phyloP scores from a whole-genome alignment of 2,113 vertebrate genomes.

The Hippopotamus amphibius region DNA sequence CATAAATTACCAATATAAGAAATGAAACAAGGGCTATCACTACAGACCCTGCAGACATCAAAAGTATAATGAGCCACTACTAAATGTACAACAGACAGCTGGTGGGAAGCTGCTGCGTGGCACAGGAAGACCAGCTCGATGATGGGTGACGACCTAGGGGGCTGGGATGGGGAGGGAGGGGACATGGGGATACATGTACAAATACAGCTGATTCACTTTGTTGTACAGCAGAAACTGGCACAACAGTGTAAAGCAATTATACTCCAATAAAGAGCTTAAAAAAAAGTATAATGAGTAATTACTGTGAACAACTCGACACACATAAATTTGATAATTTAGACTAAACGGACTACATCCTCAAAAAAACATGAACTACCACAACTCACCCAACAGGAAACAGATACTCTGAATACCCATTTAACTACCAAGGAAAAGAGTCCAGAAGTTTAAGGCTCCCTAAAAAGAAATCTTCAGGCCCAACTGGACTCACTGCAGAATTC shows the following conservation, averaged over 20 bases:
- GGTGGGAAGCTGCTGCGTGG: too few species aligned
- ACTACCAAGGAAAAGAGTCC: background rate
- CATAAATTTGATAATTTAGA: background rate
- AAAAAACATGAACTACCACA: background rate
- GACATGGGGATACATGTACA: too few species aligned
- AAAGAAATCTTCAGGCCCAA: background rate
- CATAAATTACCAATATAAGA: background rate
- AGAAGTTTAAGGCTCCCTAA: background rate
- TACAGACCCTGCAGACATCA: background rate
- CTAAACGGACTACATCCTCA: background rate
- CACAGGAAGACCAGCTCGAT: too few species aligned
- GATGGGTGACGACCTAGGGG: too few species aligned
- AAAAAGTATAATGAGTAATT: accelerated
- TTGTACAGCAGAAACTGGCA: too few species aligned
- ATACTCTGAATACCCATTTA: background rate
- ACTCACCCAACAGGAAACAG: background rate
- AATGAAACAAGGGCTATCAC: accelerated
- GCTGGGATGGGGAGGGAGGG: too few species aligned
- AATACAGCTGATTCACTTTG: too few species aligned
- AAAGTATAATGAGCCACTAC: accelerated
- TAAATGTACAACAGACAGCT: too few species aligned
- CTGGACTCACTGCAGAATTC: background rate
- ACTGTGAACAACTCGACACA: accelerated
- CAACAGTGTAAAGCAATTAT: too few species aligned
- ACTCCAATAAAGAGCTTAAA: too few species aligned